Evolutionary conservation across 2,797 vertebrate genomes (phyloP), one percentile per base, ranked within the genome.

Genomic region (Odontamblyopus rebecca): DNA sequence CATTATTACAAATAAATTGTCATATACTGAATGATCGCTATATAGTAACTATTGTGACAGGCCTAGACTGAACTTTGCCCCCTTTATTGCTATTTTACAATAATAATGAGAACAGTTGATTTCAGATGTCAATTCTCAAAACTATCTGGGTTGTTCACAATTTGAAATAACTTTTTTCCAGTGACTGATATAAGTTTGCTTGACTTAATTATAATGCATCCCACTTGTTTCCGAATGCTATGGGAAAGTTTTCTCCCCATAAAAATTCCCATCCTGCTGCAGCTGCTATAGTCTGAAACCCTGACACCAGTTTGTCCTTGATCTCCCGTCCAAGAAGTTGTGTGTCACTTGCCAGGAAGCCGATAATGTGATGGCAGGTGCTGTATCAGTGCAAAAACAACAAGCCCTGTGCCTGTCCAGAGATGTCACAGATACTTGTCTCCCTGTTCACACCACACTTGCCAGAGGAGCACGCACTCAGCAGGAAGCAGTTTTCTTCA

Each of bases 351-450:
- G 77, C 85, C 74, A 76, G 69, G 53, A 72, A 83, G 80, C 82
- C 60, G 68, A 81, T 86, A 81, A 88, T 80, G 71, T 76, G 82
- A 86, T 85, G 85, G 69, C 83, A 85, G 88, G 75, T 84, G 78
- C 78, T 82, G 68, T 80, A 72, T 85, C 76, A 38, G 78, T 81
- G 82, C 75, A 78, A 79, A 85, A 84, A 87, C 73, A 89, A 80
- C 79, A 83, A 80, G 82, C 77, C 75, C 74, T 73, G 73, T 84
- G 44, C 78, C 72, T 80, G 78, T 79, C 82, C 78, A 75, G 77
- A 77, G 72, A 81, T 86, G 83, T 82, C 85, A 82, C 79, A 84
- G 84, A 82, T 82, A 81, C 81, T 81, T 76, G 81, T 79, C 80
- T 86, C 76, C 73, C 56, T 72, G 71, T 84, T 80, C 68, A 71